A percentile compares a stretch with the other conserved stretches of the same genome.
Evolutionary conservation across 2,113 vertebrate species (phyloP).

Genomic region (Neogobius melanostomus): DNA sequence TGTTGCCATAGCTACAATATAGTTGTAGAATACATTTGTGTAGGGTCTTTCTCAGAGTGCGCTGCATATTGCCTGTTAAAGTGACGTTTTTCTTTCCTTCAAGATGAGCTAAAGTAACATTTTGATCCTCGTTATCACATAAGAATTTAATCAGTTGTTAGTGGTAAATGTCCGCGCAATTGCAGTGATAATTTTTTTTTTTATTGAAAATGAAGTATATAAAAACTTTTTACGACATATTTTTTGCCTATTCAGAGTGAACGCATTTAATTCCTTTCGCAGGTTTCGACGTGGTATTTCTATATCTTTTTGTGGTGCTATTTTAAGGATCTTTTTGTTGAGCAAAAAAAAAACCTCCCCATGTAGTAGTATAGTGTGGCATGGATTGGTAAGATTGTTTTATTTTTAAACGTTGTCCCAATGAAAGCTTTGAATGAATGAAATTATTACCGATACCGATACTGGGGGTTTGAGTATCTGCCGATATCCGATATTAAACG

Average conservation of each 20-base stretch:
- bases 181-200: background rate
- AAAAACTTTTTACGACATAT: slow-evolving; percentile 2
- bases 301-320: background rate
- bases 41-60: background rate
- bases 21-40: background rate
- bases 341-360: background rate
- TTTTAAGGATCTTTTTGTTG: background rate
- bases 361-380: background rate
- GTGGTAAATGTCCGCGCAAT: background rate
- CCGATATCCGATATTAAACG: no score
- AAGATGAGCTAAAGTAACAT: background rate
- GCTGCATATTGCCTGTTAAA: no score
- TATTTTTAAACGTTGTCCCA: background rate
- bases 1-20: no score
- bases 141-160: background rate
- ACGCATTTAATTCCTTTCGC: background rate
- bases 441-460: no score
- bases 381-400: background rate
- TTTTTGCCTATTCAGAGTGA: background rate
- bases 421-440: no score
- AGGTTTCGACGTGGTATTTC: background rate
- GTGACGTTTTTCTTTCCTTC: no score
- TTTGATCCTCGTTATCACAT: background rate
- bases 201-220: background rate
- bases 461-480: no score